Percentiles rank a stretch among this genome's conserved stretches.
Conservation (phyloP, 2,797 vertebrate species). For the Tamandua tetradactyla region DNA sequence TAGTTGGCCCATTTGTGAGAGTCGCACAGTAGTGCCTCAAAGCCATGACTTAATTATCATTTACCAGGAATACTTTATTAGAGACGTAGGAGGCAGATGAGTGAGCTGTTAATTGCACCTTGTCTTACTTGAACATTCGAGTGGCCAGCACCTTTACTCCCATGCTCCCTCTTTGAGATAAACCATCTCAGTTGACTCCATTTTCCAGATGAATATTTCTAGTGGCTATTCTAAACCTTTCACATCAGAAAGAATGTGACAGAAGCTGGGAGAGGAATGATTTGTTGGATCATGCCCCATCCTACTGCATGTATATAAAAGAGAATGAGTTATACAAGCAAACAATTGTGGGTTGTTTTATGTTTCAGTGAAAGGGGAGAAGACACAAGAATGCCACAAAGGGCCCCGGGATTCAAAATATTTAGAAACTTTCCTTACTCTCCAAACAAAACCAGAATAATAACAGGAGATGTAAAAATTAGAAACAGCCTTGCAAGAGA, state of each 20-base stretch:
- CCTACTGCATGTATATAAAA: background rate
- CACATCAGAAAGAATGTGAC: background rate
- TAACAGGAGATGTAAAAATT: slow-evolving; percentile 55
- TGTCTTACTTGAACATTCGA: background rate
- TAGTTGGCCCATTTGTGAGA: slow-evolving; percentile 67
- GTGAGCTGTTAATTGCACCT: slow-evolving; percentile 66
- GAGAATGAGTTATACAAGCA: slow-evolving; percentile 19
- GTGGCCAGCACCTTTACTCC: slow-evolving; percentile 26
- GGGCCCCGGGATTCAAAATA: slow-evolving; percentile 64
- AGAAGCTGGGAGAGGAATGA: background rate
- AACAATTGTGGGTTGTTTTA: slow-evolving; percentile 60
- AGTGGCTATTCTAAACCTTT: background rate
- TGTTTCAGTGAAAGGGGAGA: slow-evolving; percentile 69
- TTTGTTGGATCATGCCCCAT: background rate
- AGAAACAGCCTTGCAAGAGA: slow-evolving; percentile 19
- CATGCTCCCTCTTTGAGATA: slow-evolving; percentile 37
- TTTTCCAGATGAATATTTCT: background rate
- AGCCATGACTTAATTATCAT: slow-evolving; percentile 69
- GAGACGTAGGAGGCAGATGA: slow-evolving; percentile 54
- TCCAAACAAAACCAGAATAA: slow-evolving; percentile 62
- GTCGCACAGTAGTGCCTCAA: slow-evolving; percentile 61
- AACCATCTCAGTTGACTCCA: background rate
- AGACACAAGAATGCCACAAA: slow-evolving; percentile 65
- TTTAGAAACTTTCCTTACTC: slow-evolving; percentile 60
- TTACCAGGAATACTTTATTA: slow-evolving; percentile 57